These are phyloP conservation scores for Atrichornis clamosus DNA, from an alignment of 2,113 vertebrate species.

Conservation along the genomic window DNA sequence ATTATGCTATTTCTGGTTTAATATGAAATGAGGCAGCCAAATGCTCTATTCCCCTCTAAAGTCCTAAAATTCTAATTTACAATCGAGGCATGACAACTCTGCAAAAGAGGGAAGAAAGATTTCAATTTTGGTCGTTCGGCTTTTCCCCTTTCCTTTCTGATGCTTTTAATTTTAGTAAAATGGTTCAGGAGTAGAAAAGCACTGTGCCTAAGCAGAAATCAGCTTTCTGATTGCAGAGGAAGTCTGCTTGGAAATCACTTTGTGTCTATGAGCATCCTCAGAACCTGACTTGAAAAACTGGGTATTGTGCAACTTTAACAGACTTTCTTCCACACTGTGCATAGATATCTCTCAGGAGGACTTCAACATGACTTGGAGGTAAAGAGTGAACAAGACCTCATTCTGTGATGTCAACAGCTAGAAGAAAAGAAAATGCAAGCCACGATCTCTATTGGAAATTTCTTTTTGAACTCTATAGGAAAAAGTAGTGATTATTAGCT, in stretches of 20 bases:
- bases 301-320: neutral
- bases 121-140: neutral
- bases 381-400: neutral
- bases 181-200: neutral
- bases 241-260: neutral
- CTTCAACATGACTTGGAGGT: neutral
- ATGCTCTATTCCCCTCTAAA: neutral
- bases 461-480: neutral
- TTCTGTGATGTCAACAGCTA: neutral
- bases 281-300: neutral
- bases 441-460: neutral
- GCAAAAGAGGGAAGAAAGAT: neutral
- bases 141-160: neutral
- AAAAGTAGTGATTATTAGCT: neutral
- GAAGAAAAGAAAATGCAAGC: neutral
- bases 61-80: slow-evolving; percentile 10
- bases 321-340: neutral
- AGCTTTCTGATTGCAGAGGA: neutral
- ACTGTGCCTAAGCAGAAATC: too few species aligned
- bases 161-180: neutral
- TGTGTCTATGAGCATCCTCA: neutral
- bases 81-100: neutral
- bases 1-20: neutral
- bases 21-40: slow-evolving; percentile 11
- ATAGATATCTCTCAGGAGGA: neutral